Conservation (phyloP, 2,888 invertebrate genomes). For the Epirrita christyi region DNA sequence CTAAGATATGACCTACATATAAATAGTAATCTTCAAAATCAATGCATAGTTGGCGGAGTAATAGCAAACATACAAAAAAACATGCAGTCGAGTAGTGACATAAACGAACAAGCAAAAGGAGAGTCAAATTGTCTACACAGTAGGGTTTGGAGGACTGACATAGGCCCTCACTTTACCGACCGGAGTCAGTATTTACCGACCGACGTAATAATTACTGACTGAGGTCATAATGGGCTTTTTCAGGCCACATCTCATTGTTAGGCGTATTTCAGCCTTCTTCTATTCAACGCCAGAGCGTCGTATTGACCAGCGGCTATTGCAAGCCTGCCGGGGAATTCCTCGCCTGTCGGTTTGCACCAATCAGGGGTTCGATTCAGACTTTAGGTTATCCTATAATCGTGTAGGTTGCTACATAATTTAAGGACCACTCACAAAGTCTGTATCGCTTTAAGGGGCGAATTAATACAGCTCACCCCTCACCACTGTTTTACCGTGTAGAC, state of each 20-base stretch:
- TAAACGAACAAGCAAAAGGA: conserved; percentile 8
- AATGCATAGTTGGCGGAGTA: too few species aligned
- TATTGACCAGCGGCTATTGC: too few species aligned
- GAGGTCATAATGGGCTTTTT: too few species aligned
- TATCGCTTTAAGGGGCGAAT: not conserved
- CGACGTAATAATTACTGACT: too few species aligned
- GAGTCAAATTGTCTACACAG: conserved; percentile 21
- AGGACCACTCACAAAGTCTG: not conserved
- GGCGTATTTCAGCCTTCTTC: conserved; percentile 3
- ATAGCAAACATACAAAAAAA: too few species aligned
- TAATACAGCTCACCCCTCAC: conserved; percentile 9
- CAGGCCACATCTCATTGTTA: not conserved
- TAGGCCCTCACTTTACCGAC: conserved; percentile 1
- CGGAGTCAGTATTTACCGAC: not conserved
- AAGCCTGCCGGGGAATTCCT: not conserved
- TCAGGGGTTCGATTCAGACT: too few species aligned
- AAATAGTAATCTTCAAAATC: too few species aligned
- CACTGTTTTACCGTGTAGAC: conserved; percentile 18
- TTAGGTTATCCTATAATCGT: too few species aligned
- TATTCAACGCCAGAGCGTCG: not conserved
- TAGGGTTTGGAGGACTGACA: conserved; percentile 2
- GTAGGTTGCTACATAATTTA: too few species aligned
- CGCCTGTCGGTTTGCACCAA: too few species aligned
- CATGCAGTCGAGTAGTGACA: too few species aligned
- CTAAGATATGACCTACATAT: too few species aligned